Conservation (phyloP, 2,888 invertebrate species). For the Brenthis hecate region DNA sequence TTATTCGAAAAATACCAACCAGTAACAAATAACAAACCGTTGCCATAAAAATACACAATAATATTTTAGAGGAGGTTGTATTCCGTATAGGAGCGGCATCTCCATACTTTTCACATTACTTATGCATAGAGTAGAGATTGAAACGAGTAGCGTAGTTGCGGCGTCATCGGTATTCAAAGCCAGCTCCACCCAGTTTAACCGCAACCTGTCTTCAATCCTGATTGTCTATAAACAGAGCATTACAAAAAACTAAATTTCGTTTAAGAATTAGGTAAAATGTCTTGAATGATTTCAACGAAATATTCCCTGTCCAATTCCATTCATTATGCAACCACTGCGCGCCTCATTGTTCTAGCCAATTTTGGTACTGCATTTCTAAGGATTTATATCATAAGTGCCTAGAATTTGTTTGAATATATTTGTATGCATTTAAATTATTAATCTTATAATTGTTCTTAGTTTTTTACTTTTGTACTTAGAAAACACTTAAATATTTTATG, state of each 20-base stretch:
- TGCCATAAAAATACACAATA: slow-evolving; percentile 74
- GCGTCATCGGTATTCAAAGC: slow-evolving; percentile 77
- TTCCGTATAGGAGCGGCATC: slow-evolving; percentile 66
- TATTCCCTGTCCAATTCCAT: slow-evolving; percentile 34
- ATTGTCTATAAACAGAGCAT: slow-evolving; percentile 72
- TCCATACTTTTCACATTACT: slow-evolving; percentile 81
- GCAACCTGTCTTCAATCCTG: slow-evolving; percentile 64
- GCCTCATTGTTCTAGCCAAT: slow-evolving; percentile 25
- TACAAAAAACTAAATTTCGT: slow-evolving; percentile 44
- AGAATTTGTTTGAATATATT: neutral
- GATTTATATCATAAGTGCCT: slow-evolving; percentile 5
- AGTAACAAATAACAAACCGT: slow-evolving; percentile 65
- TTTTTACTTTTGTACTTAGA: no score
- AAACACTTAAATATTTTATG: no score
- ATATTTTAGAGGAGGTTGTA: slow-evolving; percentile 72
- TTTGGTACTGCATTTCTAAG: slow-evolving; percentile 15
- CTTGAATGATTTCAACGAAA: slow-evolving; percentile 36
- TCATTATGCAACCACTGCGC: slow-evolving; percentile 34
- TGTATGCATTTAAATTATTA: no score
- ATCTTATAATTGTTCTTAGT: no score
- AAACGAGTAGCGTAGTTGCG: slow-evolving; percentile 73
- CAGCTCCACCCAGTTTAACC: slow-evolving; percentile 65
- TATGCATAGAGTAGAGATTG: slow-evolving; percentile 82
- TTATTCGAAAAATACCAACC: slow-evolving; percentile 29
- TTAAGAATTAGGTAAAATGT: slow-evolving; percentile 38